Percentiles rank a stretch among this genome's conserved stretches.
These are phyloP conservation scores for Clistopyga incitator DNA, from an alignment of 2,888 invertebrate genomes.

Conservation along the genomic window DNA sequence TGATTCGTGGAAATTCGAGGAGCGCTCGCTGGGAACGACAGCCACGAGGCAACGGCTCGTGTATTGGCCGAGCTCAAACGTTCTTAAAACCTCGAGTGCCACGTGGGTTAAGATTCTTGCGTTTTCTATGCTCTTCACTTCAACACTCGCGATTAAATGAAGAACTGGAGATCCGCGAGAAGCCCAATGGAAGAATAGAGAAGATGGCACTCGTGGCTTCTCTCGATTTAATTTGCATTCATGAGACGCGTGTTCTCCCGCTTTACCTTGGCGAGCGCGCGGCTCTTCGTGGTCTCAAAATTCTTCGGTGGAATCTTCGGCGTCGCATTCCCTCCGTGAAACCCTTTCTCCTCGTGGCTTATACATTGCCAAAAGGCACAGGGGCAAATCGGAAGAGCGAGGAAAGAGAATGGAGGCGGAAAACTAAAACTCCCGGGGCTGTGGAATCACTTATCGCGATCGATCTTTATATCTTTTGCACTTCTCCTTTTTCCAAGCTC, in stretches of 20 bases:
- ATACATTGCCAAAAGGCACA: background rate
- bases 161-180: conserved; percentile 56
- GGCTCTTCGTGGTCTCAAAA: conserved; percentile 70
- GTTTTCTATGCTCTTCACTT: conserved; percentile 35
- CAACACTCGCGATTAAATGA: conserved; percentile 57
- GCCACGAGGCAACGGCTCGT: background rate
- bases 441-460: conserved; percentile 80
- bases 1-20: background rate
- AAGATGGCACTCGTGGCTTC: conserved; percentile 49
- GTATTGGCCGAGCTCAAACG: background rate
- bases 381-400: background rate
- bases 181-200: conserved; percentile 55
- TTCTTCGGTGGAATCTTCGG: conserved; percentile 73
- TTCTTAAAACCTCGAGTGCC: background rate
- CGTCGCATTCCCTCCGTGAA: conserved; percentile 74
- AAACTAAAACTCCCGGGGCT: conserved; percentile 72
- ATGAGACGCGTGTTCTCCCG: conserved; percentile 75
- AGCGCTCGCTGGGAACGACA: background rate
- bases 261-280: conserved; percentile 62
- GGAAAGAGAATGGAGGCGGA: conserved; percentile 53
- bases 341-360: conserved; percentile 25
- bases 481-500: conserved; percentile 18
- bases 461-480: conserved; percentile 71
- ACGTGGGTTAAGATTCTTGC: conserved; percentile 20
- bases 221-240: conserved; percentile 83